These are phyloP conservation scores for Odontamblyopus rebecca DNA, from an alignment of 2,797 vertebrate genomes.

Conservation along the genomic window DNA sequence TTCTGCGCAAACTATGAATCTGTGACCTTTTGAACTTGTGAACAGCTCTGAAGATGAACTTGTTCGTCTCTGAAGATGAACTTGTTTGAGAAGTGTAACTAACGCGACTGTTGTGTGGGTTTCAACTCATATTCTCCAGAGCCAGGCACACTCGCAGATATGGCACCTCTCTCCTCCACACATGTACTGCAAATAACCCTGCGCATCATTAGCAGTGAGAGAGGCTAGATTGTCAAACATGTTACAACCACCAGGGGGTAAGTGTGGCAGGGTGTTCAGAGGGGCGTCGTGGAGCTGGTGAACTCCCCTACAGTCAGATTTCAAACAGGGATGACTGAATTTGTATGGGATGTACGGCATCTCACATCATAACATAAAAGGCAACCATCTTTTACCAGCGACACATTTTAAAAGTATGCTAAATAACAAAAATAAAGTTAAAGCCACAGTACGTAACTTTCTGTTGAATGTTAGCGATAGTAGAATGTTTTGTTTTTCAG, in stretches of 20 bases:
- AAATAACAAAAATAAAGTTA: too few species aligned
- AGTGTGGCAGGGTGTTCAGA: background rate
- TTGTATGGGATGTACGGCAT: too few species aligned
- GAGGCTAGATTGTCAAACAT: background rate
- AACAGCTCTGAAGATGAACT: background rate
- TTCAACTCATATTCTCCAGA: background rate
- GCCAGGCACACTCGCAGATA: background rate
- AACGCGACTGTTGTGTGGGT: background rate
- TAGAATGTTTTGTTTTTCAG: too few species aligned
- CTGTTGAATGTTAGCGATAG: too few species aligned
- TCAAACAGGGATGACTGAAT: background rate
- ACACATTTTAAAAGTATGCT: too few species aligned
- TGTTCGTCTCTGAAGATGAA: background rate
- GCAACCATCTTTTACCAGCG: too few species aligned
- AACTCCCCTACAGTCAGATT: background rate
- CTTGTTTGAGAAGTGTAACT: background rate
- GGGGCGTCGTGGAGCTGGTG: background rate
- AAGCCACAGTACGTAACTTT: too few species aligned
- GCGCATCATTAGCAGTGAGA: background rate
- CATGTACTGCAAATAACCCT: background rate
- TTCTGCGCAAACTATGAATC: background rate
- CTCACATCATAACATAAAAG: too few species aligned
- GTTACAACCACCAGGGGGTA: conserved; percentile 1
- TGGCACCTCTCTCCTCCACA: background rate
- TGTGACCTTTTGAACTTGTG: background rate